A percentile compares a stretch with the other conserved stretches of the same genome.
Evolutionary conservation across 2,797 vertebrate genomes (phyloP).

Genomic region (Columba guinea): DNA sequence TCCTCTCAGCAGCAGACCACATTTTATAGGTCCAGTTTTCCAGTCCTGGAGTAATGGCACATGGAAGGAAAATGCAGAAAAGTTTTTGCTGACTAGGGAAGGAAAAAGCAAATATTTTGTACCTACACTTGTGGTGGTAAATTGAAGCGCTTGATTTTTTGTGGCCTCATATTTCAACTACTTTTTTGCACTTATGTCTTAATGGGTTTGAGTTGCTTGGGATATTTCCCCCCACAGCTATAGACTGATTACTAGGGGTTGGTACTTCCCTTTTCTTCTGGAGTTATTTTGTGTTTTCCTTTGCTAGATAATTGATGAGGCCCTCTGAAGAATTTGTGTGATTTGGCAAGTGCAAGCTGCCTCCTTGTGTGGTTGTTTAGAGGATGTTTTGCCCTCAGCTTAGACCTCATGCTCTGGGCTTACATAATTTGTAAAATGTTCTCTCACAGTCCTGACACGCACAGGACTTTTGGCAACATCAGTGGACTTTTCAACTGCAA

Average conservation of each 20-base stretch:
- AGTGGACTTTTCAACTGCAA: neutral
- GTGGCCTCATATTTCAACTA: neutral
- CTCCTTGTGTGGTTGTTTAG: slow-evolving; percentile 40
- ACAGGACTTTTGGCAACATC: slow-evolving; percentile 3
- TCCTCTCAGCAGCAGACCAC: neutral
- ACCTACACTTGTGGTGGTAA: neutral
- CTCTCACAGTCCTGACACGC: neutral
- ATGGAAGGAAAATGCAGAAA: neutral
- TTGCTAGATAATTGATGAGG: slow-evolving; percentile 22
- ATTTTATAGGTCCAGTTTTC: neutral
- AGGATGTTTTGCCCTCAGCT: neutral
- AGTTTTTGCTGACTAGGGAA: neutral
- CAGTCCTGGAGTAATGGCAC: neutral
- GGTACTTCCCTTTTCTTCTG: neutral
- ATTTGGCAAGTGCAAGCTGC: slow-evolving; percentile 39
- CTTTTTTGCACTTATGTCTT: neutral
- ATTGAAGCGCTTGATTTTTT: neutral
- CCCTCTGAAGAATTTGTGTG: neutral
- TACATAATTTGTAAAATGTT: slow-evolving; percentile 7
- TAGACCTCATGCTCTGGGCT: neutral
- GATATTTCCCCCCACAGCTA: neutral
- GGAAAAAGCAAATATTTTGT: neutral
- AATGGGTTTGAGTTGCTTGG: neutral
- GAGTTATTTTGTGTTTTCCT: neutral
- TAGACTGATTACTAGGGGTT: neutral